Evolutionary conservation across 2,797 vertebrate species (phyloP).

Genomic region (Chiloscyllium punctatum): DNA sequence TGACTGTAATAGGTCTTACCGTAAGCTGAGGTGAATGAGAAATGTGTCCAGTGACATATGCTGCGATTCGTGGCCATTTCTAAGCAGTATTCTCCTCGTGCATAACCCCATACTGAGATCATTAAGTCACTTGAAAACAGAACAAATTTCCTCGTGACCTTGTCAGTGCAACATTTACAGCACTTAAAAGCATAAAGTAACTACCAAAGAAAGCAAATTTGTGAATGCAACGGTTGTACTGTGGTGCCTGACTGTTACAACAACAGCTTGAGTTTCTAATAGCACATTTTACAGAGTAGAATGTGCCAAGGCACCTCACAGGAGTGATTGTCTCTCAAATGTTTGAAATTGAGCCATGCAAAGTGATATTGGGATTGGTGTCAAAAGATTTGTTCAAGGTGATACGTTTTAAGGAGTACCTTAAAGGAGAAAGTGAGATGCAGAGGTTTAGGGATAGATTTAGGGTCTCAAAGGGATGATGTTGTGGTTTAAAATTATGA

Average conservation of each 20-base stretch:
- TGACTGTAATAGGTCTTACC: not conserved
- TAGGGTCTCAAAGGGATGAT: not conserved
- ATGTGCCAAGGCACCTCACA: not conserved
- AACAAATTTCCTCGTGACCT: not conserved
- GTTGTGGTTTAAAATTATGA: not conserved
- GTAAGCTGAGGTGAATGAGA: not conserved
- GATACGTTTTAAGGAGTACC: not conserved
- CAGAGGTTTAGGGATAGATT: not conserved
- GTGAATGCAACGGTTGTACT: not conserved
- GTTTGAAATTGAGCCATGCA: not conserved
- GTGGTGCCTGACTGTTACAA: not conserved
- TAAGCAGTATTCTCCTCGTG: not conserved
- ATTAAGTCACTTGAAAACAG: not conserved
- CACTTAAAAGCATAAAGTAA: not conserved
- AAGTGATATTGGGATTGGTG: not conserved
- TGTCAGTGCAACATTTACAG: not conserved
- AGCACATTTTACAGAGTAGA: not conserved
- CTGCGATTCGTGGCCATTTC: not conserved
- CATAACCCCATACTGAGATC: not conserved
- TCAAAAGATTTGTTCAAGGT: not conserved
- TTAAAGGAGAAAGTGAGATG: not conserved
- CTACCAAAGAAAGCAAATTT: not conserved
- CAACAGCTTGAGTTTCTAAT: not conserved
- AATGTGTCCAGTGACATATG: not conserved
- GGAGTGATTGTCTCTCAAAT: not conserved